Conservation (phyloP, 2,797 vertebrate species). For the Ctenopoma multispine region DNA sequence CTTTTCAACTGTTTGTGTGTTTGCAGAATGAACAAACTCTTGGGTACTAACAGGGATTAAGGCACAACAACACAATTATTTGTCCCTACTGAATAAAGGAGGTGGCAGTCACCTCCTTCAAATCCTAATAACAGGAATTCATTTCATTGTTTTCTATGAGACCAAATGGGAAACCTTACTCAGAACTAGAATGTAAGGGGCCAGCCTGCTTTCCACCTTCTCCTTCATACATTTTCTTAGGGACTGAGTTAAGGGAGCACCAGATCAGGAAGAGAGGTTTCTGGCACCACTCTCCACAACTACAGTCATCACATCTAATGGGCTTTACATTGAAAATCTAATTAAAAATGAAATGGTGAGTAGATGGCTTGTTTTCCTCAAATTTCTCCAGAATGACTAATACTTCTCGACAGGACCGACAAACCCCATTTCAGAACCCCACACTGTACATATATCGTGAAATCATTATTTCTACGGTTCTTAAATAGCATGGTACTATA, state of each 20-base stretch:
- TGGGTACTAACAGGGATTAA: slow-evolving; percentile 62
- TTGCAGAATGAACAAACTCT: slow-evolving; percentile 51
- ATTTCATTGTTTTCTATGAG: slow-evolving; percentile 19
- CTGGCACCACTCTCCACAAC: slow-evolving; percentile 42
- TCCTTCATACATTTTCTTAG: slow-evolving; percentile 13
- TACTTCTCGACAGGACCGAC: slow-evolving; percentile 19
- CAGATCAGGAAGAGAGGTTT: slow-evolving; percentile 33
- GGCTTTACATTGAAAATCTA: slow-evolving; percentile 55
- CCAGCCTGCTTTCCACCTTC: slow-evolving; percentile 11
- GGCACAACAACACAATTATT: slow-evolving; percentile 42
- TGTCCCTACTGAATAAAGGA: slow-evolving; percentile 29
- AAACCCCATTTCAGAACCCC: not conserved
- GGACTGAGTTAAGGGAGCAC: slow-evolving; percentile 17
- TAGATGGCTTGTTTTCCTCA: slow-evolving; percentile 56
- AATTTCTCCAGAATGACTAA: slow-evolving; percentile 52
- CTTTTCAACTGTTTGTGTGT: slow-evolving; percentile 26
- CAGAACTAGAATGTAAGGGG: not conserved
- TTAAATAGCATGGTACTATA: not conserved
- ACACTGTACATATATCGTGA: slow-evolving; percentile 5
- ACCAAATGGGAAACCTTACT: slow-evolving; percentile 16
- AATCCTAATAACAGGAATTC: slow-evolving; percentile 41
- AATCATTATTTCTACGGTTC: not conserved
- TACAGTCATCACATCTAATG: slow-evolving; percentile 56
- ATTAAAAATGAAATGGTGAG: slow-evolving; percentile 60
- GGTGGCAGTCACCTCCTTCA: slow-evolving; percentile 41